Evolutionary conservation across 2,797 vertebrate species (phyloP), one percentile per base, ranked within the genome.

Genomic region (Aeoliscus strigatus): DNA sequence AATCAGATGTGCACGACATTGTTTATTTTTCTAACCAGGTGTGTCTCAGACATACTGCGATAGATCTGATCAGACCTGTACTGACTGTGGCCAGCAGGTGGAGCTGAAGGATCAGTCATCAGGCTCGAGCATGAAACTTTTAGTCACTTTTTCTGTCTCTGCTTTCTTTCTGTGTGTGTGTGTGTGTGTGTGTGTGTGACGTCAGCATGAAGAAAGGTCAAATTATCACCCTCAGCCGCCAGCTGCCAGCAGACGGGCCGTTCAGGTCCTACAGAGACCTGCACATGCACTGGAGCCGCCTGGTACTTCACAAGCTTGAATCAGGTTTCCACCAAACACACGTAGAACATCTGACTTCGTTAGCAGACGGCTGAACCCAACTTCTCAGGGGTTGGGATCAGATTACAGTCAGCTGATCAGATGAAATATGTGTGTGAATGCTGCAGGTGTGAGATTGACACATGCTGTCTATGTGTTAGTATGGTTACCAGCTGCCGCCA

Each of bases 201-300:
- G 7, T 11, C 35, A 96, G 93, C 71, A 93, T 97, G 94, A 97
- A 94, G 81, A 94, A 86, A 80, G 94, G 93, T 36, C 90, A 92
- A 64, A 89, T 97, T 9, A 63, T 91, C 71, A 85, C 47, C 54
- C 82, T 97, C 75, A 88, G 90, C 60, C 90, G 80, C 21, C 51
- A 62, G 35, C 74, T 85, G 28, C 88, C 92, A 13, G 29, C 63
- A 61, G 86, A 91, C 25, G 88, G 90, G 77, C 93, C 91, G 2
- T 94, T 96, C 49, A 79, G 0, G 27, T 90, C 88, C 18, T 93
- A 92, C 37, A 30, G 68, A 49, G 91, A 93, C 45, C 80, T 97
- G 58, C 87, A 87, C 75, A 80, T 47, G 42, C 90, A 95, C 71
- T 96, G 94, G 93, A 83, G 85, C 54, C 59, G 45, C 57, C 63